A percentile compares a stretch with the other conserved stretches of the same genome.
Conservation (phyloP, 2,113 vertebrate species). For the Pterocles orientalis region DNA sequence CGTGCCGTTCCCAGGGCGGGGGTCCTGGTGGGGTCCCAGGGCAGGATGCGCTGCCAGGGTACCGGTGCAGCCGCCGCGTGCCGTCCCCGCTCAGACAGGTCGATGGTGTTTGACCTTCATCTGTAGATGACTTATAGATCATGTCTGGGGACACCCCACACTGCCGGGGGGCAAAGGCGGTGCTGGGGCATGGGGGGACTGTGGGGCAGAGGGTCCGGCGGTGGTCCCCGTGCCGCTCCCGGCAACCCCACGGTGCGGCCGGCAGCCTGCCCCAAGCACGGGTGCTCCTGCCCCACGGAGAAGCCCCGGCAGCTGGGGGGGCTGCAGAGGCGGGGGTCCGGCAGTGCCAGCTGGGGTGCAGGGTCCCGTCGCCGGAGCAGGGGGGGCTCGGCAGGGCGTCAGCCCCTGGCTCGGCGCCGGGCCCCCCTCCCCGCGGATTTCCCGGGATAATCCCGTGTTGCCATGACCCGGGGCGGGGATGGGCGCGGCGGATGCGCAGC, state of each 20-base stretch:
- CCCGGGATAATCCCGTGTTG: background rate
- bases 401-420: background rate
- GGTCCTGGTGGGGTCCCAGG: background rate
- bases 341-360: rapidly evolving
- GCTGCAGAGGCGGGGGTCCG: background rate
- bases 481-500: background rate
- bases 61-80: rapidly evolving
- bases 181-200: background rate
- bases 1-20: background rate
- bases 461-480: background rate
- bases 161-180: background rate
- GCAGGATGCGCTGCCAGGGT: rapidly evolving
- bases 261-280: too few species aligned
- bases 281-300: background rate
- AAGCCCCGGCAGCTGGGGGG: background rate
- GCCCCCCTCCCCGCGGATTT: background rate
- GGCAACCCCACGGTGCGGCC: background rate
- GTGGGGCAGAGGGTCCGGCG: background rate
- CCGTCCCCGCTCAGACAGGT: background rate
- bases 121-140: background rate
- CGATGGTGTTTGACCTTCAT: slow-evolving; percentile 28
- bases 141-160: background rate
- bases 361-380: rapidly evolving
- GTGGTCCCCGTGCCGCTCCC: background rate
- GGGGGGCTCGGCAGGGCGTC: background rate